A percentile compares a stretch with the other conserved stretches of the same genome.
Conservation (phyloP, 2,888 invertebrate genomes). For the Sminthurinus aureus region DNA sequence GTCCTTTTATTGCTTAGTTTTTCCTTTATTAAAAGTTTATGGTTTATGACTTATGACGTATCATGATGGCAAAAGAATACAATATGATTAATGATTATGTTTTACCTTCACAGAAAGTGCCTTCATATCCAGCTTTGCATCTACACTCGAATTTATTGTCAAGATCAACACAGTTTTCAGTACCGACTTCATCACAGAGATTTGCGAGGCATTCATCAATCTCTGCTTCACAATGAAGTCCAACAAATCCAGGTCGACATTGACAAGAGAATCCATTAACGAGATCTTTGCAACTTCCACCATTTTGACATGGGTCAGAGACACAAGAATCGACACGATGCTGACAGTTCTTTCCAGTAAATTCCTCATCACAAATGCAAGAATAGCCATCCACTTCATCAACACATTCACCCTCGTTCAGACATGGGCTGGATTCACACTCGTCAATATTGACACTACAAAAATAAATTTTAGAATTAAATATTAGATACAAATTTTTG, state of each 20-base stretch:
- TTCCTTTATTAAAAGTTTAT: no score
- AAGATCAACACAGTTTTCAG: slow-evolving; percentile 86
- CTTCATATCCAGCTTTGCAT: slow-evolving; percentile 88
- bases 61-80: no score
- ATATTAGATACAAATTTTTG: background rate
- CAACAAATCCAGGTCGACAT: slow-evolving; percentile 91
- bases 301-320: slow-evolving; percentile 89
- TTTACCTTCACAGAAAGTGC: slow-evolving; percentile 80
- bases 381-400: slow-evolving; percentile 84
- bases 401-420: slow-evolving; percentile 90
- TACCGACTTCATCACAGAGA: slow-evolving; percentile 89
- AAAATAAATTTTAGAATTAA: background rate
- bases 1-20: no score
- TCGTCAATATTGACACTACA: background rate
- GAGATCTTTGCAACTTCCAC: slow-evolving; percentile 85
- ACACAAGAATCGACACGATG: slow-evolving; percentile 92
- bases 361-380: slow-evolving; percentile 93
- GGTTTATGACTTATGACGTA: no score
- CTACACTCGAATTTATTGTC: slow-evolving; percentile 87
- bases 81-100: background rate
- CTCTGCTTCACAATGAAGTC: slow-evolving; percentile 89
- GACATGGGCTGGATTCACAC: slow-evolving; percentile 72
- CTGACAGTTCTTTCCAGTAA: slow-evolving; percentile 91
- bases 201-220: slow-evolving; percentile 91
- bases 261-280: slow-evolving; percentile 90